A percentile compares a stretch with the other conserved stretches of the same genome.
phyloP scores from a whole-genome alignment of 2,113 vertebrate genomes.

The Corydoras maculifer region DNA sequence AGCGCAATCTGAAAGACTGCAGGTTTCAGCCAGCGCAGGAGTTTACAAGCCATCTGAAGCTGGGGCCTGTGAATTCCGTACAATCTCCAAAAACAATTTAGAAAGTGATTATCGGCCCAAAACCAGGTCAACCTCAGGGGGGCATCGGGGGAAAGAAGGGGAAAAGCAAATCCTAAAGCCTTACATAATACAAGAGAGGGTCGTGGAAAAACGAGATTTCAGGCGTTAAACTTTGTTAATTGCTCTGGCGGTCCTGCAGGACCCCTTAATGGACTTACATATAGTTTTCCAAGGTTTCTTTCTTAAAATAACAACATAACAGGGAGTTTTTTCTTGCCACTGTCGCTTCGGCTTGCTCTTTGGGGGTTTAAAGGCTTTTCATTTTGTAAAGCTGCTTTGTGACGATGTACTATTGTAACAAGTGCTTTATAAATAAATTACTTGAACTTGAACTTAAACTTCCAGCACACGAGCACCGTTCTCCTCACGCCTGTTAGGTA shows the following conservation, averaged over 20 bases:
- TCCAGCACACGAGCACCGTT: not conserved
- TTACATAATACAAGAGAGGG: constrained; percentile 4
- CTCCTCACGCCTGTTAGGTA: constrained; percentile 12
- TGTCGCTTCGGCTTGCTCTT: too few species aligned
- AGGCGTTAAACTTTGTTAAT: too few species aligned
- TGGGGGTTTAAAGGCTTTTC: too few species aligned
- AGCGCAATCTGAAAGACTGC: constrained; percentile 12
- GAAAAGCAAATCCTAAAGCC: not conserved
- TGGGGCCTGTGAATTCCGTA: not conserved
- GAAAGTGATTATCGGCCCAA: not conserved
- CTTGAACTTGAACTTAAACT: not conserved
- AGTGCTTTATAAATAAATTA: too few species aligned
- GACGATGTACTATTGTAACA: too few species aligned
- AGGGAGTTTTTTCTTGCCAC: too few species aligned
- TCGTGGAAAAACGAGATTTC: constrained; percentile 4
- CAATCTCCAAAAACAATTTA: not conserved
- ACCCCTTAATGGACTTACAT: too few species aligned
- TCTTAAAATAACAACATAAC: too few species aligned
- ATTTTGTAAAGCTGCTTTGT: too few species aligned
- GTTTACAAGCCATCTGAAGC: not conserved
- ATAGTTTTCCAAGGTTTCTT: too few species aligned
- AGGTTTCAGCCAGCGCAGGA: not conserved
- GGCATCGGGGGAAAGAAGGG: not conserved
- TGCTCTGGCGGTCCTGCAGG: too few species aligned
- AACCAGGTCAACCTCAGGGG: constrained; percentile 1